Base-by-base conservation (phyloP, 2,888 invertebrate genomes). In the Hirudinaria manillensis region DNA sequence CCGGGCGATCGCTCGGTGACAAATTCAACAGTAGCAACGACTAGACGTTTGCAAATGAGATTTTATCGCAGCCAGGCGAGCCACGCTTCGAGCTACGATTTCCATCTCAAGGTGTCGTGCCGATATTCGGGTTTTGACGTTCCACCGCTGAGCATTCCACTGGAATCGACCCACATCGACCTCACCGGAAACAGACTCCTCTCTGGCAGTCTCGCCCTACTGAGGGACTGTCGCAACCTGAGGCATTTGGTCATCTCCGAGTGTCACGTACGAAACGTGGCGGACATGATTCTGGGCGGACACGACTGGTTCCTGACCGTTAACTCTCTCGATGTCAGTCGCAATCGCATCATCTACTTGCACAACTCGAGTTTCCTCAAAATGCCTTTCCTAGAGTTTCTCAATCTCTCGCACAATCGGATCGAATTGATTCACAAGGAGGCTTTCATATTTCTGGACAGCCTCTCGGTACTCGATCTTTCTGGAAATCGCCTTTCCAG, bases 101-200 rank as follows among this genome's bases (percentile, higher is more conserved):
- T 74, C 27, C 53, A 45, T 24, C 51, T 38, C 73, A 70, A 75
- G 36, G 76, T 77, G 16, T 76, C 76, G 68, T 79, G 79, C 74
- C 70, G 72, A 24, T 67, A 70, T 36, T 53, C 36, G 6, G 76
- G 70, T n/a, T 71, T 79, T 21, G 70, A 66, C 27, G 73, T 68
- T 13, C 76, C 77, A 7, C 79, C 79, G 10, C n/a, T 61, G 21
- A 76, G 76, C 70, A 67, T 79, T 10, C 73, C 78, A n/a, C 36
- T 65, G 16, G 75, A 75, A 19, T 74, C 75, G 6, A 75, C 76
- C 45, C 75, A 66, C 19, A 71, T 78, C 27, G 70, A 78, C 51
- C 67, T 79, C 27, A 76, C 72, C 16, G 72, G 70, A 34, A 79
- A 79, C 56, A 74, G 76, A n/a, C 53, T 79, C 45, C 72, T 75